Evolutionary conservation across 2,797 vertebrate species (phyloP), one percentile per base, ranked within the genome.

Genomic region (Iguana delicatissima): DNA sequence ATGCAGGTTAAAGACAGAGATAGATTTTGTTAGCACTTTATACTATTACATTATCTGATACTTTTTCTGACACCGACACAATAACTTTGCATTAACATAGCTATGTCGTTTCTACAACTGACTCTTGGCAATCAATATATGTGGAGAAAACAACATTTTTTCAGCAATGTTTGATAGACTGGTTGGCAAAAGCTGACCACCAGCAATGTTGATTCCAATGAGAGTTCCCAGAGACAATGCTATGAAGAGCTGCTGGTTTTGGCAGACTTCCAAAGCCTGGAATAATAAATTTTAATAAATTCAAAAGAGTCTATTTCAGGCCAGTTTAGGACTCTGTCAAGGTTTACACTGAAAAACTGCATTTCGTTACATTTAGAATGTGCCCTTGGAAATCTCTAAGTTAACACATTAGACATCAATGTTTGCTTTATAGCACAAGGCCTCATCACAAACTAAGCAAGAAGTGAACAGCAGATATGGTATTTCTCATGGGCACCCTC

Each of bases 371-470:
- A 5, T 42, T 55, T 32, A 83, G 79, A 64, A 92, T 6, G 88
- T 59, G 50, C 38, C 88, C 8, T 29, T 50, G 29, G 80, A 57
- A 26, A 38, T 72, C 35, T 24, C 14, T 81, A 84, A 55, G 42
- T 72, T 72, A 50, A 84, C 9, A 46, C 72, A 46, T 64, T 87
- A 67, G 5, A 18, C 10, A 55, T 4, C 57, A 12, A 80, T 22
- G 13, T 26, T 52, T 0, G 7, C 57, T 6, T 26, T 20, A 1
- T 22, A 29, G 86, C 64, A 38, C 0, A 18, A 0, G 0, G 87
- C 1, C 35, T 84, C 0, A 10, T 84, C n/a, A 73, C 29, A 92
- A 86, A 81, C 64, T 38, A 12, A 35, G 62, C 77, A 46, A 74
- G 72, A 26, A 24, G 32, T 13, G 16, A 64, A 46, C 42, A 90